phyloP scores from a whole-genome alignment of 2,113 vertebrate genomes.

The Brienomyrus brachyistius region DNA sequence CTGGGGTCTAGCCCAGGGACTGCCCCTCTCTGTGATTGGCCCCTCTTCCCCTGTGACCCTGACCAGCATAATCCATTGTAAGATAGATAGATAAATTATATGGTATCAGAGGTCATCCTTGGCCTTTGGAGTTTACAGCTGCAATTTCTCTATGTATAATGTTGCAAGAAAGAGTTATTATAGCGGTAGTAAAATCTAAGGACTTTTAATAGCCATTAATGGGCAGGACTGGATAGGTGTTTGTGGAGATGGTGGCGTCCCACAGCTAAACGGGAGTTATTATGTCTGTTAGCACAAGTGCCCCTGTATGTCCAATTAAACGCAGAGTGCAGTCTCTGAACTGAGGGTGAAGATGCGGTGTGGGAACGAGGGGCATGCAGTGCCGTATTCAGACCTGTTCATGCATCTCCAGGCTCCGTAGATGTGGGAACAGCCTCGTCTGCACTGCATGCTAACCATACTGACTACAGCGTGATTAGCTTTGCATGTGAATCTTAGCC shows the following conservation, averaged over 20 bases:
- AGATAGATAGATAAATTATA: not conserved
- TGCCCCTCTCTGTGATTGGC: not conserved
- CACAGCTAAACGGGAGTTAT: not conserved
- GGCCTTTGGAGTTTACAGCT: not conserved
- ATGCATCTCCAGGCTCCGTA: not conserved
- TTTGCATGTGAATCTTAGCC: not conserved
- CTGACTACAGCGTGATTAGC: not conserved
- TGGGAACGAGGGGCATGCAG: not conserved
- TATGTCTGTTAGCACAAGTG: not conserved
- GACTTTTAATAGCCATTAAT: not conserved
- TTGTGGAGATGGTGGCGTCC: not conserved
- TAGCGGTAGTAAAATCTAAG: not conserved
- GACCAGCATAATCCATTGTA: not conserved
- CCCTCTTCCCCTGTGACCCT: not conserved
- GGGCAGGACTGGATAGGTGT: not conserved
- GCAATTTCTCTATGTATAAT: not conserved
- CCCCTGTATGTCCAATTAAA: not conserved
- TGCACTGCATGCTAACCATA: not conserved
- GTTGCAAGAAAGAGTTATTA: not conserved
- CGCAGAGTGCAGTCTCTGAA: not conserved
- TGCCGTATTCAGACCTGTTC: not conserved
- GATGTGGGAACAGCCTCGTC: not conserved
- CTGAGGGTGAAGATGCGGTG: not conserved
- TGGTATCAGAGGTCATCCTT: not conserved
- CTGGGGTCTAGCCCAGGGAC: not conserved